A percentile compares a stretch with the other conserved stretches of the same genome.
Conservation (phyloP, 2,113 vertebrate genomes). For the Cyanoramphus novaezelandiae region DNA sequence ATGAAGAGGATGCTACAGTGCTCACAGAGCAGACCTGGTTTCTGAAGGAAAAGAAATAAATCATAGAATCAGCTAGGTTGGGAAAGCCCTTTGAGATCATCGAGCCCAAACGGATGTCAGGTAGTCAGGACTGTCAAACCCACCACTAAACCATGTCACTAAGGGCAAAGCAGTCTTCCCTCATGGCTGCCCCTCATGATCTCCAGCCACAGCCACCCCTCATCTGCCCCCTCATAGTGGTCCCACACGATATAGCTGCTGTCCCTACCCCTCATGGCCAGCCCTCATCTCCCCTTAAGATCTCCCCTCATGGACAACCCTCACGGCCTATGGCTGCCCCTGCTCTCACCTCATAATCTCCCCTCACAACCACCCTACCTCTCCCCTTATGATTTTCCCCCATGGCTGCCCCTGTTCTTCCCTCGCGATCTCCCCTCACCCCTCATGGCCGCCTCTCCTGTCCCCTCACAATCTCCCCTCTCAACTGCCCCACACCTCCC, state of each 20-base stretch:
- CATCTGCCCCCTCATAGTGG: not conserved
- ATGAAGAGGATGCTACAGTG: not conserved
- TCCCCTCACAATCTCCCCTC: not conserved
- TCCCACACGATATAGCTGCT: not conserved
- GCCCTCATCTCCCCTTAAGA: not conserved
- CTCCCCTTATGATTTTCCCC: not conserved
- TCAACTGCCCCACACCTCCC: not conserved
- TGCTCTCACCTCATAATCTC: not conserved
- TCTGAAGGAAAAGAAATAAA: not conserved
- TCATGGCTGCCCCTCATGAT: not conserved
- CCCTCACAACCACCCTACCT: too few species aligned
- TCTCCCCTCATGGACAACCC: not conserved
- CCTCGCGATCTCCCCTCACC: not conserved
- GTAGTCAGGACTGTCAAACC: not conserved
- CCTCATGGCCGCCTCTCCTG: not conserved
- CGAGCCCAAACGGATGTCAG: not conserved
- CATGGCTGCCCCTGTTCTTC: not conserved
- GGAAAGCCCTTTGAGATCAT: not conserved
- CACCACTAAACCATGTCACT: not conserved
- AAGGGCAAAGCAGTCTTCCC: not conserved
- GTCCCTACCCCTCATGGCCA: not conserved
- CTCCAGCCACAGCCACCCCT: not conserved
- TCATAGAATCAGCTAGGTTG: not conserved
- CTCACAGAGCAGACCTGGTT: accelerated
- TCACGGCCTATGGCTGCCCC: not conserved